These are phyloP conservation scores for Synanthedon formicaeformis DNA, from an alignment of 2,888 invertebrate species.

Conservation along the genomic window DNA sequence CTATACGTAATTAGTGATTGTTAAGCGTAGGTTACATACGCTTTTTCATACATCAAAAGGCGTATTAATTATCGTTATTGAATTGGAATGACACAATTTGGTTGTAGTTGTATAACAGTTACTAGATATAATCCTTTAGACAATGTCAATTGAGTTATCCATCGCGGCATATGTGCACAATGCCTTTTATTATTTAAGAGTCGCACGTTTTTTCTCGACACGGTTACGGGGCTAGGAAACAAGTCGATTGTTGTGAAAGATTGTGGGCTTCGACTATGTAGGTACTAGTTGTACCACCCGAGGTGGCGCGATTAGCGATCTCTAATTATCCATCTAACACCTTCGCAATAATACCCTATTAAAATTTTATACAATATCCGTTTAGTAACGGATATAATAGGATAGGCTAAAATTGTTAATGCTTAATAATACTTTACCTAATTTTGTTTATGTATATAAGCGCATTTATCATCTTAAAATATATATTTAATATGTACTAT, in stretches of 20 bases:
- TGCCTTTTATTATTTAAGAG: slow-evolving; percentile 52
- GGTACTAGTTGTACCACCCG: too few species aligned
- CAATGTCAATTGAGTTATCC: slow-evolving; percentile 2
- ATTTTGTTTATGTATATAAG: too few species aligned
- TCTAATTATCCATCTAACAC: not conserved
- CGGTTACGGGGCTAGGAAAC: slow-evolving; percentile 48
- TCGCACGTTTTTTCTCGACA: slow-evolving; percentile 68
- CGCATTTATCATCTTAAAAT: too few species aligned
- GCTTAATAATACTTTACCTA: too few species aligned
- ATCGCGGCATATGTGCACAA: slow-evolving; percentile 24
- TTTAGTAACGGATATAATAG: too few species aligned
- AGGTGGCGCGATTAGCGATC: not conserved
- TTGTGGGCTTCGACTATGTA: slow-evolving; percentile 2
- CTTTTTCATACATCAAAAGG: not conserved
- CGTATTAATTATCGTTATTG: not conserved
- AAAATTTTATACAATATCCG: too few species aligned
- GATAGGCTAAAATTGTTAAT: too few species aligned
- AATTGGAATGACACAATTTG: not conserved
- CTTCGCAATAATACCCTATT: too few species aligned
- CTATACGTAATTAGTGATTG: too few species aligned
- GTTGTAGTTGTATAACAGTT: not conserved
- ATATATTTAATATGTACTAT: too few species aligned
- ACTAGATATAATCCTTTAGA: not conserved
- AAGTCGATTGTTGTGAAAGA: slow-evolving; percentile 48
- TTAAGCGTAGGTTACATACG: not conserved